Base-by-base conservation (phyloP, 2,113 vertebrate species). In the Melanostigma gelatinosum region DNA sequence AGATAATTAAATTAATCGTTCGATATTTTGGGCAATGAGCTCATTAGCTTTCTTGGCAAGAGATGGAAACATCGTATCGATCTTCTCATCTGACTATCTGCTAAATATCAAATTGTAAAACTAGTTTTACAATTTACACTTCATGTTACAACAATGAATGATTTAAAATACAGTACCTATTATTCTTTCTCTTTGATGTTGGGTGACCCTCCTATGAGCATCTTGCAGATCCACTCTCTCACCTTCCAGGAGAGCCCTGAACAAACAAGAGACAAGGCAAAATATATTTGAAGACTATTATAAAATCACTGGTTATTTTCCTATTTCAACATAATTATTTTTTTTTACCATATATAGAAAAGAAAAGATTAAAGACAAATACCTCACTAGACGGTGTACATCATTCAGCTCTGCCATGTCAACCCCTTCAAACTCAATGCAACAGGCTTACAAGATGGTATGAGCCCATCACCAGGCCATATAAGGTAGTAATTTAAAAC, bases 211-310 rank as follows among this genome's bases (percentile, higher is more conserved):
- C 67, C 93, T 91, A 10, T 95, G 68, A 85, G 95, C 87, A 86
- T 96, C 96, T 2, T 96, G 64, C 81, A 95, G 87, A 90, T 94
- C 94, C 0, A 88, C 92, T 87, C 90, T 94, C 87, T 97, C 96
- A 60, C 96, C 97, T 94, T 99, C 97, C 85, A 99, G 84, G 50
- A 99, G 95, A 88, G 97, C 95, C 87, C 98, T 99, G 85, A 65
- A 77, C 81, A 76, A 75, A 85, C n/a, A 89, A 61, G 48, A 79
- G 0, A 84, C 71, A 52, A 67, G 34, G 82, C 11, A 77, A 74
- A 38, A 80, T 11, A 74, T 8, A 60, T 52, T 13, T 86, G 4
- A 72, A 46, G 8, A 22, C 9, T 42, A 83, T 22, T n/a, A 52
- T 13, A 11, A 5, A 54, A 64, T 65, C 24, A 50, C 4, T 18